These are phyloP conservation scores for Laticauda colubrina DNA, from an alignment of 2,113 vertebrate genomes.

Conservation along the genomic window DNA sequence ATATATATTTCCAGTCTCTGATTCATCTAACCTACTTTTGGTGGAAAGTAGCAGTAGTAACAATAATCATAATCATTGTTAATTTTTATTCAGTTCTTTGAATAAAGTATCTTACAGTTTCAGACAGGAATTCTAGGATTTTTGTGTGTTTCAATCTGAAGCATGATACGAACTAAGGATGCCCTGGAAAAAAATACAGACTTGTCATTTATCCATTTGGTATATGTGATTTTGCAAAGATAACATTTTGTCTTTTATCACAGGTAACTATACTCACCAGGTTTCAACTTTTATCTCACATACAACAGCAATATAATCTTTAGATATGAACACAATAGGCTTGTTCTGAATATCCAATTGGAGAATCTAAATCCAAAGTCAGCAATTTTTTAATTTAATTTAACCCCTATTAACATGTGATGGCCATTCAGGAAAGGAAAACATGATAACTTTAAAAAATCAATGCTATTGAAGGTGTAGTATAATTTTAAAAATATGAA, in stretches of 20 bases:
- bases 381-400: background rate
- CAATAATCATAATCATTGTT: background rate
- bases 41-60: background rate
- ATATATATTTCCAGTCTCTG: background rate
- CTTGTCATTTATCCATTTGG: background rate
- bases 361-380: background rate
- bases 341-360: background rate
- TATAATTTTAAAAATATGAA: background rate
- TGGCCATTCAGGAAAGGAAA: background rate
- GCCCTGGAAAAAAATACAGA: background rate
- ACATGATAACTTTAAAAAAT: background rate
- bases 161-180: background rate
- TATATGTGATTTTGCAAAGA: background rate
- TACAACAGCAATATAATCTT: background rate
- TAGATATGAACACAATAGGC: background rate
- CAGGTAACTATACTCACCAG: background rate
- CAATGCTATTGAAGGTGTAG: background rate
- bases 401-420: background rate
- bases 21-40: background rate
- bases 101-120: background rate
- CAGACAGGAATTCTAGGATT: background rate
- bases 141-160: background rate
- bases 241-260: background rate
- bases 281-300: background rate
- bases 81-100: background rate